These are phyloP conservation scores for Champsocephalus gunnari DNA, from an alignment of 2,797 vertebrate genomes.

Conservation along the genomic window DNA sequence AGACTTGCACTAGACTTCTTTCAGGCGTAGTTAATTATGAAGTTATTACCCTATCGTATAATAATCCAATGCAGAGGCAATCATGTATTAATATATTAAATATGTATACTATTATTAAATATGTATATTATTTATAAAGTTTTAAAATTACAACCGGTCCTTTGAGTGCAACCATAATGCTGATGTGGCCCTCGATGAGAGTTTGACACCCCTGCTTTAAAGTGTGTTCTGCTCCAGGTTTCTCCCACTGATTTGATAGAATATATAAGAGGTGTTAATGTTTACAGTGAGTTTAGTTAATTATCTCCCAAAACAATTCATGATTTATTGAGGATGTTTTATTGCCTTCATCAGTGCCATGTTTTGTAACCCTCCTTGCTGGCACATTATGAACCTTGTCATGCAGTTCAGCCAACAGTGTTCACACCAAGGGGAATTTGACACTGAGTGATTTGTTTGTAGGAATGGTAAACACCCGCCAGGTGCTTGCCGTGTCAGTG, in stretches of 20 bases:
- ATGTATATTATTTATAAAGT: too few relatives aligned
- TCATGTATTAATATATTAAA: too few relatives aligned
- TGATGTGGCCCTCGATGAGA: too few relatives aligned
- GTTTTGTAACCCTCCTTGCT: slow-evolving; percentile 12
- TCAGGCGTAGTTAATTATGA: too few relatives aligned
- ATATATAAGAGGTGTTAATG: neutral
- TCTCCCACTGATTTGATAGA: neutral
- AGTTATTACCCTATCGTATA: too few relatives aligned
- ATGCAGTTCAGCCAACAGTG: neutral
- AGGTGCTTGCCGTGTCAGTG: neutral
- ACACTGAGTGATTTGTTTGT: neutral
- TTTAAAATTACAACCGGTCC: too few relatives aligned
- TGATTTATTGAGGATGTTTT: neutral
- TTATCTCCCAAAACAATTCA: neutral
- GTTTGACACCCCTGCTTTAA: neutral
- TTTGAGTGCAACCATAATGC: too few relatives aligned
- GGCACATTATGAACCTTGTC: neutral
- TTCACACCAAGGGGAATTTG: neutral
- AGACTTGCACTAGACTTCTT: too few relatives aligned
- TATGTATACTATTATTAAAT: too few relatives aligned
- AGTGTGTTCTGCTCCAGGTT: neutral
- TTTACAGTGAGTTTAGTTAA: neutral
- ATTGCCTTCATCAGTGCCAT: neutral
- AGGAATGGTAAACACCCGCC: neutral
- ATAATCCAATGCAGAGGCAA: too few relatives aligned